A percentile compares a stretch with the other conserved stretches of the same genome.
phyloP scores from a whole-genome alignment of 37 sponge, comb jelly and placozoan genomes.

The Bolinopsis microptera region DNA sequence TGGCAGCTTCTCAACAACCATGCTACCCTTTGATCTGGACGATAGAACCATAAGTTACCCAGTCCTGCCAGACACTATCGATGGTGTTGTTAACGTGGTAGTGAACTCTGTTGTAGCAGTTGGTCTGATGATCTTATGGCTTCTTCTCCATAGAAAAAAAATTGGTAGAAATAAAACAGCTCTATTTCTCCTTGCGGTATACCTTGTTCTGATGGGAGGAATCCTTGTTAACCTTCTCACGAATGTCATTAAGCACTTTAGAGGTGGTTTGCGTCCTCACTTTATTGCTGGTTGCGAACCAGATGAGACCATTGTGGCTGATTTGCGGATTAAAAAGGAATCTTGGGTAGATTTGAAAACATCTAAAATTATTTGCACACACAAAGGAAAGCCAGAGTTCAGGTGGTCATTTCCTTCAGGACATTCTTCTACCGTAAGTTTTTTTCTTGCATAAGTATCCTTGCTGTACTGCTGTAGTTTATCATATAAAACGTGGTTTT shows the following conservation, averaged over 20 bases:
- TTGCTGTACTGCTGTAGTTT: not conserved
- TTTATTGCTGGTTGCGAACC: not conserved
- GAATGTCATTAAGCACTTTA: not conserved
- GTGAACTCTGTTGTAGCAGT: not conserved
- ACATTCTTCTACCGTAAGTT: conserved; percentile 28
- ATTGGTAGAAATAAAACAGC: not conserved
- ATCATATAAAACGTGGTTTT: not conserved
- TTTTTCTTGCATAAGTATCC: not conserved
- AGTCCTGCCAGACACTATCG: not conserved
- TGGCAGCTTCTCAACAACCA: not conserved
- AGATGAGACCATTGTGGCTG: not conserved
- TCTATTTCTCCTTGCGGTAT: not conserved
- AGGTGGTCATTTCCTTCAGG: conserved; percentile 33
- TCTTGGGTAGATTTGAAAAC: not conserved
- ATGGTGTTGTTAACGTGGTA: not conserved
- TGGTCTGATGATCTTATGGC: not conserved
- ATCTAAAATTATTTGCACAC: not conserved
- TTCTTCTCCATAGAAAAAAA: not conserved
- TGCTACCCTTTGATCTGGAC: not conserved
- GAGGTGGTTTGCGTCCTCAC: conserved; percentile 11
- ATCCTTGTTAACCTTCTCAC: conserved; percentile 8
- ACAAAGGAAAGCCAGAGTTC: not conserved
- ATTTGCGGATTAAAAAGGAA: not conserved
- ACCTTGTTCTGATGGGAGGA: not conserved
- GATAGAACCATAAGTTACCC: not conserved